These are phyloP conservation scores for Mesorhabditis spiculigera DNA, from an alignment of 2,888 invertebrate genomes.

Conservation along the genomic window DNA sequence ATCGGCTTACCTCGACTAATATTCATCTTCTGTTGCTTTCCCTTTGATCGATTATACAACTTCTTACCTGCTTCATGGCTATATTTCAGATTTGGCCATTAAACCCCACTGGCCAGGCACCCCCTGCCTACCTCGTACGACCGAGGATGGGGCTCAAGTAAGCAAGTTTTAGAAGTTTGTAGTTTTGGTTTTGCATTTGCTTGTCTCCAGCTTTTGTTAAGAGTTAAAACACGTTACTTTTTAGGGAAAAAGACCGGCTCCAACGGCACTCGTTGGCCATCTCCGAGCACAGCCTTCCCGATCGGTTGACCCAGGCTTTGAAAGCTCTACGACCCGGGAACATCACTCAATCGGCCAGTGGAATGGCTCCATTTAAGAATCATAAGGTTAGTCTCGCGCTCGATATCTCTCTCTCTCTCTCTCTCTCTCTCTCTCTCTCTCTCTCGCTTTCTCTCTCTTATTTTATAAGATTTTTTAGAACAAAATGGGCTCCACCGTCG, in stretches of 20 bases:
- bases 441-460: neutral
- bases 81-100: neutral
- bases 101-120: neutral
- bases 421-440: neutral
- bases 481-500: neutral
- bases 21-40: no score
- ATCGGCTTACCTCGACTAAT: no score
- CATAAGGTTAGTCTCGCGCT: neutral
- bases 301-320: slow-evolving; percentile 35
- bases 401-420: neutral
- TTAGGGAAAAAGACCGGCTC: slow-evolving; percentile 14
- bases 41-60: no score
- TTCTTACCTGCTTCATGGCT: neutral
- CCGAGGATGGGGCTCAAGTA: neutral
- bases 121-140: neutral
- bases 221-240: neutral
- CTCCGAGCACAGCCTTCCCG: slow-evolving; percentile 22
- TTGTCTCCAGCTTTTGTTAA: neutral
- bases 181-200: no score
- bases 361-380: slow-evolving; percentile 17
- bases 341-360: slow-evolving; percentile 30
- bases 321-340: slow-evolving; percentile 28
- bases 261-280: slow-evolving; percentile 13
- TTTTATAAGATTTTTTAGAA: neutral
- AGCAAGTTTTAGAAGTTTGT: neutral